Evolutionary conservation across 1,140 invertebrate species (phyloP), one percentile per base, ranked within the genome.

Genomic region (Halesus radiatus): DNA sequence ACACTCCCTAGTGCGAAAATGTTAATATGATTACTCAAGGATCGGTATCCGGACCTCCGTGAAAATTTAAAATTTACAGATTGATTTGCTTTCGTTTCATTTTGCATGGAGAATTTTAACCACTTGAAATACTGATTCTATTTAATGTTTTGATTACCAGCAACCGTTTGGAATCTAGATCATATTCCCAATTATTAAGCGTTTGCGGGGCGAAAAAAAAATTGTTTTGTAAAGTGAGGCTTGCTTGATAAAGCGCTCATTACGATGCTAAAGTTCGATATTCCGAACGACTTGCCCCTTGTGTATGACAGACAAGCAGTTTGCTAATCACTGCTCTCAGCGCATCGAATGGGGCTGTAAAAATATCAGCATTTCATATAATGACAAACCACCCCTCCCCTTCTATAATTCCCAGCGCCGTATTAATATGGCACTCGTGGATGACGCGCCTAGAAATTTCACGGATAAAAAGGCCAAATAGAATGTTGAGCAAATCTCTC

Each of bases 401-500:
- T 32, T 72, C 60, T n/a, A 23, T 5, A 15, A 10, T 8, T 32
- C 70, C 45, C 4, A 6, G 29, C 29, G 29, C 64, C 68, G 68
- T 53, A 72, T 72, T 72, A 72, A 72, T 72, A 72, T 58, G 73
- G 73, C 1, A 22, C 22, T 52, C 60, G 45, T 53, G 75, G 66
- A 29, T 66, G 77, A 79, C 72, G 54, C 45, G 50, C 15, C 77
- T 68, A 60, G 72, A 72, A 79, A 79, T 79, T 50, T 15, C 16
- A 13, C 29, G 32, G 77, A 72, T 79, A 72, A 79, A 78, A 58
- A 62, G 22, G 32, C 77, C 53, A 29, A 53, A 60, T 70, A 72
- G 68, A 73, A 79, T 60, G 72, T 79, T 58, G 37, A 79, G 53
- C 68, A 60, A 79, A 29, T 78, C 32, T 66, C 54, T 37, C 29